These are phyloP conservation scores for Oreochromis spilurus DNA, from an alignment of 2,113 vertebrate genomes.

Conservation along the genomic window DNA sequence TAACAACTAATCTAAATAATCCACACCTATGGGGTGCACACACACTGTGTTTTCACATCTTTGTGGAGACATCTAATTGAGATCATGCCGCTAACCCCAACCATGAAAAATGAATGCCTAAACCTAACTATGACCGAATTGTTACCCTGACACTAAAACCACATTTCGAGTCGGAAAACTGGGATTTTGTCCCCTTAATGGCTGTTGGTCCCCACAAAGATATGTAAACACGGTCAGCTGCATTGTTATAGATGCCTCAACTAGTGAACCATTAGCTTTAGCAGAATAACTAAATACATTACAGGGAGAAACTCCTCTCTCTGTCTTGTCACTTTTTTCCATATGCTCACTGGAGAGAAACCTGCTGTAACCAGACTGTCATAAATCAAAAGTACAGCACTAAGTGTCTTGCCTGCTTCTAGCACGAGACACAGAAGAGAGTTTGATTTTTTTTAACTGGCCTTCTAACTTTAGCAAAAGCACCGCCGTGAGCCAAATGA, in stretches of 20 bases:
- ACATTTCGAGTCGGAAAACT: not conserved
- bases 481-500: rapidly evolving
- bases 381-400: not conserved
- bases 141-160: not conserved
- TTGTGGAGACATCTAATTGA: not conserved
- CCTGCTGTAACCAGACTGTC: not conserved
- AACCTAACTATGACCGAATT: rapidly evolving
- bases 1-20: not conserved
- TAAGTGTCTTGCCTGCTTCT: not conserved
- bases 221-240: not conserved
- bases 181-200: rapidly evolving
- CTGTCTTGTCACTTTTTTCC: not conserved
- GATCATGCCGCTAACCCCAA: not conserved
- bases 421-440: not conserved
- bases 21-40: not conserved
- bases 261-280: not conserved
- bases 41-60: not conserved
- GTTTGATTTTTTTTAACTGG: not conserved
- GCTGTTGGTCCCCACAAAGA: not conserved
- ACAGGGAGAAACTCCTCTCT: not conserved
- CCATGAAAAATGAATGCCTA: rapidly evolving
- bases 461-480: not conserved
- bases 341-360: not conserved
- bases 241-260: not conserved
- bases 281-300: not conserved